phyloP scores from a whole-genome alignment of 35 echinoderm and acorn worm species.

The Nesometra sesokonis region DNA sequence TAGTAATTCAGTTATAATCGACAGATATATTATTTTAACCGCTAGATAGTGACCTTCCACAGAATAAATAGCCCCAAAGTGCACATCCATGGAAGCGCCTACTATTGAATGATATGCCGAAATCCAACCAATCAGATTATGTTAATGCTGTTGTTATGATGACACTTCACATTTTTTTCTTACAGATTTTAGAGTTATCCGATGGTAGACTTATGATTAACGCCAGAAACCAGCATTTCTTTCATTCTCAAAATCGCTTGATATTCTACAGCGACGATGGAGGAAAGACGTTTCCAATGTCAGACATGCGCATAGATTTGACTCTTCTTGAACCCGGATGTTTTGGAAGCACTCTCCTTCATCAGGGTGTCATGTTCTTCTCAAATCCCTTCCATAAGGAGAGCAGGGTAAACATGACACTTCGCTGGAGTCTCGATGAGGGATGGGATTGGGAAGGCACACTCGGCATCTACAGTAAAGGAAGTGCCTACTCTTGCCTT shows the following conservation, averaged over 20 bases:
- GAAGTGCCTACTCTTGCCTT: slow-evolving; percentile 64
- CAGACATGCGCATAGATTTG: slow-evolving; percentile 22
- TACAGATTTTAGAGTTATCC: slow-evolving; percentile 57
- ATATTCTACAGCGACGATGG: slow-evolving; percentile 55
- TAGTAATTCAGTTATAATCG: too few species aligned
- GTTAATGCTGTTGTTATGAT: too few species aligned
- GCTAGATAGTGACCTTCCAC: too few species aligned
- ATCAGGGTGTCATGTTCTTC: slow-evolving; percentile 38
- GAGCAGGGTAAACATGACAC: slow-evolving; percentile 57
- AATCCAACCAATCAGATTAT: too few species aligned
- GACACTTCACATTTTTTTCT: neutral
- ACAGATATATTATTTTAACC: too few species aligned
- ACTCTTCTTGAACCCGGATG: slow-evolving; percentile 53
- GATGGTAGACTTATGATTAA: slow-evolving; percentile 54
- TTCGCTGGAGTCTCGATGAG: slow-evolving; percentile 59
- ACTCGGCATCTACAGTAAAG: slow-evolving; percentile 27
- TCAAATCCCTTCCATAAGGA: slow-evolving; percentile 30
- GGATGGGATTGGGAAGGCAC: slow-evolving; percentile 41
- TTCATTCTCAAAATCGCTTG: slow-evolving; percentile 50
- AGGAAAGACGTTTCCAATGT: slow-evolving; percentile 47
- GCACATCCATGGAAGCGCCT: too few species aligned
- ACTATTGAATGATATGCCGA: too few species aligned
- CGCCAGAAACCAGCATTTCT: slow-evolving; percentile 49
- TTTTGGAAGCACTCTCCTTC: slow-evolving; percentile 37
- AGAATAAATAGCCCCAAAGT: too few species aligned